Percentiles rank a stretch among this genome's conserved stretches.
These are phyloP conservation scores for Dendronephthya gigantea DNA, from an alignment of 64 coral and sea anemone species.

Conservation along the genomic window DNA sequence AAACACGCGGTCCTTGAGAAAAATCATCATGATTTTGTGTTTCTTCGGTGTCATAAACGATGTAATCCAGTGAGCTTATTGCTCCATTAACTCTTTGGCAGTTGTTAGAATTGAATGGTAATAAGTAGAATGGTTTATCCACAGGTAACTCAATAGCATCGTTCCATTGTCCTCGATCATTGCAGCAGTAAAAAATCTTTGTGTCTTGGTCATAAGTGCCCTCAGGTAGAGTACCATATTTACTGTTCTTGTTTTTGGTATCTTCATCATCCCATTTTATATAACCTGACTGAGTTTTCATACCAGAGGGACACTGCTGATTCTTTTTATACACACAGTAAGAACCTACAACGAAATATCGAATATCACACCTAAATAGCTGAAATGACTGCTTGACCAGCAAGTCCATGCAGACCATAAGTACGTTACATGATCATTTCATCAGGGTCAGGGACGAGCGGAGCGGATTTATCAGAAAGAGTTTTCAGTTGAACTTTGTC, in stretches of 20 bases:
- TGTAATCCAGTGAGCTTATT: not conserved
- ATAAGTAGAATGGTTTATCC: constrained; percentile 48
- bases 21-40: not conserved
- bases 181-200: constrained; percentile 49
- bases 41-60: not conserved
- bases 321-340: constrained; percentile 58
- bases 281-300: constrained; percentile 19
- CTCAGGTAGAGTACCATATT: constrained; percentile 40
- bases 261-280: constrained; percentile 69
- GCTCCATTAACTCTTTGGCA: constrained; percentile 47
- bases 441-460: too few species aligned
- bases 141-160: constrained; percentile 59
- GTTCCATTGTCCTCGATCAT: constrained; percentile 21
- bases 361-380: not conserved
- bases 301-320: constrained; percentile 14
- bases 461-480: too few species aligned
- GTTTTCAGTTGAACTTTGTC: too few species aligned
- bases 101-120: constrained; percentile 25
- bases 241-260: constrained; percentile 31
- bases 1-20: not conserved
- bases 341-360: constrained; percentile 13
- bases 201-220: constrained; percentile 47
- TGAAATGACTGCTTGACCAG: not conserved
- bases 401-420: not conserved
- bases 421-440: too few species aligned